phyloP scores from a whole-genome alignment of 2,888 invertebrate species.

The Phorcus lineatus region DNA sequence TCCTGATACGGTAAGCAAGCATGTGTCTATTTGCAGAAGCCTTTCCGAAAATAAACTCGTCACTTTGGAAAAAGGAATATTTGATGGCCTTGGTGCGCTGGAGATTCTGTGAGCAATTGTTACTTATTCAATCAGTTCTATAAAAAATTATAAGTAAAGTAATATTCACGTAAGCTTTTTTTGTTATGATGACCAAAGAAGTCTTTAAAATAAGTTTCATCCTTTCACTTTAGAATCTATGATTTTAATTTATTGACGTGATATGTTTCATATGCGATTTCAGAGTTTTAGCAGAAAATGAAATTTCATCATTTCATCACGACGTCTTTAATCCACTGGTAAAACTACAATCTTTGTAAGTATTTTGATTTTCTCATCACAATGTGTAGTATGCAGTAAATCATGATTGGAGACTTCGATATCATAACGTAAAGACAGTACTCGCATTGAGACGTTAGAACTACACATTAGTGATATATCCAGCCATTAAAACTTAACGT shows the following conservation, averaged over 20 bases:
- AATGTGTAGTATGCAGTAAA: too few species aligned
- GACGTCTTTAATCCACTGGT: conserved; percentile 1
- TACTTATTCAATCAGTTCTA: neutral
- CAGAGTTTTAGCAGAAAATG: conserved; percentile 26
- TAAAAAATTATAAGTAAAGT: too few species aligned
- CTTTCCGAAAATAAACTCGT: conserved; percentile 21
- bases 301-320: conserved; percentile 1
- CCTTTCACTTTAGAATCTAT: too few species aligned
- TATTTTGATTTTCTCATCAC: neutral
- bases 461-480: neutral
- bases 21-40: conserved; percentile 8
- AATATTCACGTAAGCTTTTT: too few species aligned
- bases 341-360: conserved; percentile 27
- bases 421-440: too few species aligned
- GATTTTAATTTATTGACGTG: too few species aligned
- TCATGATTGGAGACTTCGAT: neutral
- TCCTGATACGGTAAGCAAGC: too few species aligned
- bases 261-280: neutral
- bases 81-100: conserved; percentile 28
- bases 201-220: neutral
- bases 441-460: too few species aligned
- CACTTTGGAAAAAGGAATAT: conserved; percentile 17
- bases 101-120: conserved; percentile 25
- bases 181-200: neutral
- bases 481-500: too few species aligned